These are phyloP conservation scores for Dysmachus trigonus DNA, from an alignment of 2,888 invertebrate genomes.

Conservation along the genomic window DNA sequence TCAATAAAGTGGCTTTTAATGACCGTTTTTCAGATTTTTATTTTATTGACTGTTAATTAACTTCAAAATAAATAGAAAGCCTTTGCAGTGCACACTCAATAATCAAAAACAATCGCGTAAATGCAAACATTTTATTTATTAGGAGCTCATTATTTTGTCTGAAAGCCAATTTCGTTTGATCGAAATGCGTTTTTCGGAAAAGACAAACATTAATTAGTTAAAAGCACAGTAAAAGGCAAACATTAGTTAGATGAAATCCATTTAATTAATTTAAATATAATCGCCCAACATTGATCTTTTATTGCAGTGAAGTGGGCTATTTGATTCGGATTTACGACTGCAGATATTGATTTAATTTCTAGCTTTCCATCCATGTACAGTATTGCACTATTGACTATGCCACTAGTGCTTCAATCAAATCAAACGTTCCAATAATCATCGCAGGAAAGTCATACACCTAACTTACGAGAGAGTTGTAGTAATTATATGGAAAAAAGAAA, in stretches of 20 bases:
- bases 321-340: not conserved
- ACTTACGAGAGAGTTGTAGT: not conserved
- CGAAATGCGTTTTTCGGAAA: not conserved
- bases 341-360: not conserved
- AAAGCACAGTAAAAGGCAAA: not conserved
- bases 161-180: not conserved
- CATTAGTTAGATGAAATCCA: not conserved
- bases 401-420: not conserved
- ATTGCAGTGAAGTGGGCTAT: not conserved
- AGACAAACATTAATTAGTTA: not conserved
- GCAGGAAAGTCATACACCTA: not conserved
- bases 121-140: not conserved
- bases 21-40: slow-evolving; percentile 10
- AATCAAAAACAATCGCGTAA: not conserved
- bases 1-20: slow-evolving; percentile 31
- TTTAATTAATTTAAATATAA: not conserved
- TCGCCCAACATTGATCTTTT: not conserved
- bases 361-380: too few species aligned
- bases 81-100: not conserved
- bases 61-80: slow-evolving; percentile 2
- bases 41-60: slow-evolving; percentile 12
- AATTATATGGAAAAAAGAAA: not conserved
- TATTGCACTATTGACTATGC: not conserved
- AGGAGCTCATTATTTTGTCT: not conserved
- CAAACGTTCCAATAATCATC: not conserved